Evolutionary conservation across 2,113 vertebrate genomes (phyloP), one percentile per base, ranked within the genome.

Genomic region (Tetrax tetrax): DNA sequence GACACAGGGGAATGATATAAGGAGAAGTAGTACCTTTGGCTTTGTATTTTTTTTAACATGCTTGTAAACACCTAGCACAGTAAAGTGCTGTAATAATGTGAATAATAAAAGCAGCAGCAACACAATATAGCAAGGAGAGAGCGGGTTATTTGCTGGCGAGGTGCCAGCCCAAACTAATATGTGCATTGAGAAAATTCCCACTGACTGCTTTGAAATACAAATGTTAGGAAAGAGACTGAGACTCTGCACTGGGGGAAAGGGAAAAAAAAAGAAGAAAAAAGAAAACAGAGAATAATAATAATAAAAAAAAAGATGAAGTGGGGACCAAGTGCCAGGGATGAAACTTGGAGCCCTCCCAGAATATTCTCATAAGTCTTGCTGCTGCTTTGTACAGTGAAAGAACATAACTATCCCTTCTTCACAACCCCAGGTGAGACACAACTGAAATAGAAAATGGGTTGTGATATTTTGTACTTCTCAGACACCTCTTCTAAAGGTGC

Each of bases 401-500:
- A 61, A 2, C 18, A 29, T 28, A 66, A 37, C 12, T 60, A 27
- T 24, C 6, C 2, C 3, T 3, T 1, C 5, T 29, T 45, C 0
- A 0, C 21, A n/a, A 66, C 0, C 10, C 7, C 4, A 43, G 7
- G 6, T 28, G 10, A 80, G 33, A 69, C 23, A 65, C 9, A 57
- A 65, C 5, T 10, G 14, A 76, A 88, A 64, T 7, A 70, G 15
- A 43, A 69, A 53, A 37, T 4, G 17, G 2, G 9, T 48, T 4
- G 1, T n/a, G 7, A 25, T 47, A 22, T 25, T 84, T 82, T 76
- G 13, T 29, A 38, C 16, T 7, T 76, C 22, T 54, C 20, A 61
- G 21, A 35, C 8, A 56, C 17, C 3, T 60, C 14, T 70, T 54
- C 72, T 51, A n/a, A n/a, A n/a, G n/a, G n/a, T 85, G 10, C 27